Conservation (phyloP, 2,797 vertebrate species). For the Oreonectes daqikongensis region DNA sequence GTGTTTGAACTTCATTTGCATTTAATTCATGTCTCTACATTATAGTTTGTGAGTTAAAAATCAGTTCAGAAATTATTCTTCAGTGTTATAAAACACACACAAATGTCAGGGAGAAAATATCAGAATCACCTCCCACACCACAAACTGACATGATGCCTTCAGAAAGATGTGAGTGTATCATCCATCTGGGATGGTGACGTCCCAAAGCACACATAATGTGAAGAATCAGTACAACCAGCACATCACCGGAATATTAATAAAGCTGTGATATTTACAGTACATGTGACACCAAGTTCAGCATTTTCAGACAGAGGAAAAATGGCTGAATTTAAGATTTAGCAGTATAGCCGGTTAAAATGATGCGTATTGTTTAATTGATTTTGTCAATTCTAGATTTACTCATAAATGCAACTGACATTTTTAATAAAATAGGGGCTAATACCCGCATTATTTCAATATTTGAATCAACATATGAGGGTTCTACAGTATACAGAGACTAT, state of each 20-base stretch:
- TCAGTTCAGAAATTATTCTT: slow-evolving; percentile 16
- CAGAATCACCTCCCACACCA: slow-evolving; percentile 39
- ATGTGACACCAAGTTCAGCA: too few species aligned
- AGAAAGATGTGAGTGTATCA: slow-evolving; percentile 29
- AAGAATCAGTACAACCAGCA: slow-evolving; percentile 1
- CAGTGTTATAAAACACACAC: slow-evolving; percentile 24
- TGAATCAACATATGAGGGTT: too few species aligned
- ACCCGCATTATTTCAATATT: too few species aligned
- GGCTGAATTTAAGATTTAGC: too few species aligned
- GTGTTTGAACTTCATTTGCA: not conserved
- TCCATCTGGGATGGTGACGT: slow-evolving; percentile 25
- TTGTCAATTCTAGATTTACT: too few species aligned
- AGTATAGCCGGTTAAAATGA: too few species aligned
- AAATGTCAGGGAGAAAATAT: slow-evolving; percentile 12
- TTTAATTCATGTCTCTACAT: not conserved
- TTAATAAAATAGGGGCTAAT: too few species aligned
- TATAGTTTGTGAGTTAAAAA: slow-evolving; percentile 15
- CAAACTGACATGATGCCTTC: slow-evolving; percentile 3
- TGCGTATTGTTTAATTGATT: too few species aligned
- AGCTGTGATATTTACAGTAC: slow-evolving; percentile 16
- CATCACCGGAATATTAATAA: slow-evolving; percentile 13
- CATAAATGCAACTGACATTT: too few species aligned
- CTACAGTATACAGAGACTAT: too few species aligned
- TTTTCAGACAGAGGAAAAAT: too few species aligned
- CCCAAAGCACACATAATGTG: not conserved